Conservation (phyloP, 1,140 invertebrate genomes). For the Spodoptera litura region DNA sequence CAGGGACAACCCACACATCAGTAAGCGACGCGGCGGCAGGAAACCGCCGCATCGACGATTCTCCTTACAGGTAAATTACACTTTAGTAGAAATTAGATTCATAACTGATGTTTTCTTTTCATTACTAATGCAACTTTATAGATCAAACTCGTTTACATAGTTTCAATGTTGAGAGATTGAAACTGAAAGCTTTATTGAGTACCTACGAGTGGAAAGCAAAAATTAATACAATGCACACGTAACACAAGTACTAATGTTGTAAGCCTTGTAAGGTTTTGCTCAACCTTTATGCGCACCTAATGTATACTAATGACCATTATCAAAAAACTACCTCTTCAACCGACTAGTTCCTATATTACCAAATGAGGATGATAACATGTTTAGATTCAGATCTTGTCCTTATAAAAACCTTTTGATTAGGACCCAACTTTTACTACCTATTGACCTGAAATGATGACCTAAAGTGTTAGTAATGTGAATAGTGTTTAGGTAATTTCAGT, state of each 20-base stretch:
- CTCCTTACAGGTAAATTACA: slow-evolving; percentile 90
- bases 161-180: background rate
- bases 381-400: background rate
- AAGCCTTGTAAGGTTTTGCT: no score
- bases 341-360: background rate
- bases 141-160: background rate
- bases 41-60: slow-evolving; percentile 96
- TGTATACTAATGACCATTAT: background rate
- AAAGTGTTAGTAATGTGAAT: slow-evolving; percentile 48
- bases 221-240: background rate
- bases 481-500: slow-evolving; percentile 52
- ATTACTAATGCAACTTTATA: background rate
- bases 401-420: background rate
- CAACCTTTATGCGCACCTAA: background rate
- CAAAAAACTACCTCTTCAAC: background rate
- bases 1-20: slow-evolving; percentile 98
- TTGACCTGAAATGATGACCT: slow-evolving; percentile 41
- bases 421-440: background rate
- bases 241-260: no score
- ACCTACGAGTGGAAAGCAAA: background rate
- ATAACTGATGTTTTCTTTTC: background rate
- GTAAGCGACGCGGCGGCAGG: slow-evolving; percentile 95
- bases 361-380: background rate
- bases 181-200: background rate
- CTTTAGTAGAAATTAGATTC: background rate